phyloP scores from a whole-genome alignment of 1,140 invertebrate genomes.

The Leptopilina clavipes region DNA sequence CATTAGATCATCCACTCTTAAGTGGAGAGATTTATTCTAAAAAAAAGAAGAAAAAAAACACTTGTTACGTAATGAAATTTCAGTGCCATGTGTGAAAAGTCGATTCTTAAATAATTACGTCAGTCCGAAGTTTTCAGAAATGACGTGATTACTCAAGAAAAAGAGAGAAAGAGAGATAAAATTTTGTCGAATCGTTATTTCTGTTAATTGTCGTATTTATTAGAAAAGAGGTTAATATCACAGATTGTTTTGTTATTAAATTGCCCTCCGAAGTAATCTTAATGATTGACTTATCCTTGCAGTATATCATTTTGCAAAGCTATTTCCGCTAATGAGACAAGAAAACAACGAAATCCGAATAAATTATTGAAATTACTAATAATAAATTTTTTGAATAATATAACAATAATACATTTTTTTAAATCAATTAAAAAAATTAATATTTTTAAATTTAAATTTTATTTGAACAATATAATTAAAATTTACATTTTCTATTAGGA shows the following conservation, averaged over 20 bases:
- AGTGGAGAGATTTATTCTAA: neutral
- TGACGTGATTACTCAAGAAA: slow-evolving; percentile 4
- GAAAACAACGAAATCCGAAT: neutral
- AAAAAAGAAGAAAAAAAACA: neutral
- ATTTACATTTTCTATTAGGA: too few species aligned
- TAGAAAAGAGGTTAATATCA: neutral
- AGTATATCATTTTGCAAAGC: slow-evolving; percentile 9
- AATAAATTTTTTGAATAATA: too few species aligned
- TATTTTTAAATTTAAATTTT: too few species aligned
- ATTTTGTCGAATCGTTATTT: neutral
- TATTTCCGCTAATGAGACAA: neutral
- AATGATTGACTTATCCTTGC: slow-evolving; percentile 28
- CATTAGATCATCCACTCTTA: neutral
- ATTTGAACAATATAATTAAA: too few species aligned
- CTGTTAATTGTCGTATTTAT: slow-evolving; percentile 2
- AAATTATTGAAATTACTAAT: too few species aligned
- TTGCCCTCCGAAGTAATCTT: slow-evolving; percentile 6
- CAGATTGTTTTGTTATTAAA: slow-evolving; percentile 1
- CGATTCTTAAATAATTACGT: neutral
- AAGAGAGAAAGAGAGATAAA: too few species aligned
- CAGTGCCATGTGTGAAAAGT: neutral
- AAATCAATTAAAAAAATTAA: too few species aligned
- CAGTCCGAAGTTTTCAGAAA: neutral
- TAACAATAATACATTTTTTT: too few species aligned
- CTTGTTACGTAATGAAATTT: neutral